Conservation (phyloP, 2,888 invertebrate species). For the Azorinus chamasolen region DNA sequence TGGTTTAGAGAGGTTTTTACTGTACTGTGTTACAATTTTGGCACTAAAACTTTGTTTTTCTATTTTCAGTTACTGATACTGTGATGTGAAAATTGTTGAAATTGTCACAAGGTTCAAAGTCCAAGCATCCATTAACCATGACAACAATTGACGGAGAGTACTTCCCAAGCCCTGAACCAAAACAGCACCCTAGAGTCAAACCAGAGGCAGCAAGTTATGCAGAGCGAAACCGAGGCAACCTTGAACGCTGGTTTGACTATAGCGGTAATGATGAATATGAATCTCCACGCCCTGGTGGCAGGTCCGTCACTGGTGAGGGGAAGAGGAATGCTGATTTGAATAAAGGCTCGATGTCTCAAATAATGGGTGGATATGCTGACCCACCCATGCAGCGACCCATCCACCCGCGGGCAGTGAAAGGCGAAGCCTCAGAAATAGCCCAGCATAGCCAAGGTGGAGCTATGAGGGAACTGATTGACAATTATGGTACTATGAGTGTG, state of each 20-base stretch:
- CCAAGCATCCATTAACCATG: conserved; percentile 47
- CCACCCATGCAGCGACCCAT: conserved; percentile 69
- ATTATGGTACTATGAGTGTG: conserved; percentile 75
- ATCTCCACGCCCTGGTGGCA: conserved; percentile 72
- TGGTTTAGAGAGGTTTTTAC: too few relatives aligned
- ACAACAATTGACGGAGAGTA: conserved; percentile 71
- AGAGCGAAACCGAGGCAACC: conserved; percentile 68
- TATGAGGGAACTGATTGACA: conserved; percentile 78
- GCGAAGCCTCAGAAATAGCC: conserved; percentile 74
- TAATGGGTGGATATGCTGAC: conserved; percentile 80
- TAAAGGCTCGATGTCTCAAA: conserved; percentile 77
- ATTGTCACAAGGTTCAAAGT: too few relatives aligned
- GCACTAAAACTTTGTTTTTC: too few relatives aligned
- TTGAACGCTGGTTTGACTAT: conserved; percentile 76
- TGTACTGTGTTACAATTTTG: too few relatives aligned
- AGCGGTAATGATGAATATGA: conserved; percentile 68
- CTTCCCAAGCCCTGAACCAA: conserved; percentile 70
- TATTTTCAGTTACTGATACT: too few relatives aligned
- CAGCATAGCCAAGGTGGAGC: conserved; percentile 76
- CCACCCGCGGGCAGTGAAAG: conserved; percentile 76
- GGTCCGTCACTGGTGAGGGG: conserved; percentile 70
- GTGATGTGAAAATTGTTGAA: too few relatives aligned
- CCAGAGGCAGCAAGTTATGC: conserved; percentile 77
- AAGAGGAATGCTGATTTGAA: conserved; percentile 71
- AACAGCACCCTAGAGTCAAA: conserved; percentile 72